These are phyloP conservation scores for Chinchilla lanigera DNA, from an alignment of 2,113 vertebrate species.

Conservation along the genomic window DNA sequence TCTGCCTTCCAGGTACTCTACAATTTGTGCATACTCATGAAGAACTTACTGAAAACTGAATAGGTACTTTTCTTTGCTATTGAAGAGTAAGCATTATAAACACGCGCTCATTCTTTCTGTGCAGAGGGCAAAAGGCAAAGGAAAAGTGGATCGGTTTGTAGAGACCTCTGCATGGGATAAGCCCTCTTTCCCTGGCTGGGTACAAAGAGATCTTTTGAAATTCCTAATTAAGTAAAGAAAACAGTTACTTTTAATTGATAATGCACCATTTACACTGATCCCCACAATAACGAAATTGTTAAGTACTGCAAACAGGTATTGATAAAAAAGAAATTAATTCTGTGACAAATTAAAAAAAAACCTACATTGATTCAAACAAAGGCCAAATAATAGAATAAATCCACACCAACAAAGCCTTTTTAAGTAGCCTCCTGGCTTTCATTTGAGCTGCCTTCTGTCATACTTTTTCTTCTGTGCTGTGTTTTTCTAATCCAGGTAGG, in stretches of 20 bases:
- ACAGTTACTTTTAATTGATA: neutral
- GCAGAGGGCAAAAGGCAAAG: neutral
- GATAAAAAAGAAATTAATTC: neutral
- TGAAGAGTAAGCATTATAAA: neutral
- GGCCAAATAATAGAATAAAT: neutral
- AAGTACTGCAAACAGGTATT: neutral
- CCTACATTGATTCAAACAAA: neutral
- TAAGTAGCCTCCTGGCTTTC: neutral
- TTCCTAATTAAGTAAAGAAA: neutral
- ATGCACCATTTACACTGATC: neutral
- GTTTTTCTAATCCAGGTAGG: neutral
- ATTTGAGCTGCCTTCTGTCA: neutral
- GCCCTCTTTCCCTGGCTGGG: neutral
- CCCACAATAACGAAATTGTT: neutral
- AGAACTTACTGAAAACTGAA: neutral
- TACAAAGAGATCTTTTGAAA: neutral
- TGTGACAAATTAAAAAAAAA: neutral
- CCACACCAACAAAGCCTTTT: neutral
- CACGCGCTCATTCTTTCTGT: neutral
- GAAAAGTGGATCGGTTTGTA: neutral
- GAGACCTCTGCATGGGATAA: neutral
- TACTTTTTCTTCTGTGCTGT: neutral
- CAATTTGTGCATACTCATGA: neutral
- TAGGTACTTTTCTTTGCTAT: neutral
- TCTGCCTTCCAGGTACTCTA: neutral